phyloP scores from a whole-genome alignment of 2,113 vertebrate species.

The Sialia sialis region DNA sequence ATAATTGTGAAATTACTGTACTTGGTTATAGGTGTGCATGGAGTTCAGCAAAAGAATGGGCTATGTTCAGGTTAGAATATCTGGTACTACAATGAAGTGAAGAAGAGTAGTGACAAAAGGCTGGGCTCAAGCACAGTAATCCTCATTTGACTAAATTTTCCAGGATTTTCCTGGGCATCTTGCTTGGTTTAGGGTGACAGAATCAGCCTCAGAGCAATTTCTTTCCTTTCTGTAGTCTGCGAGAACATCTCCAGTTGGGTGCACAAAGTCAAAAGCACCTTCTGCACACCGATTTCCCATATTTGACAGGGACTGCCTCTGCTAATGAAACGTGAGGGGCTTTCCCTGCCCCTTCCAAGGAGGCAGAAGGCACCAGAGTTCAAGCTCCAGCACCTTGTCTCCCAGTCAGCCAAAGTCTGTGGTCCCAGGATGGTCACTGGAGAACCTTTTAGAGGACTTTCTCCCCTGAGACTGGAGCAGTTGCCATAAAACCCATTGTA shows the following conservation, averaged over 20 bases:
- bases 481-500: not conserved
- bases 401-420: not conserved
- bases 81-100: not conserved
- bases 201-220: not conserved
- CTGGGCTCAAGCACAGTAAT: not conserved
- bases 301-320: not conserved
- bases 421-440: not conserved
- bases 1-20: too few relatives aligned
- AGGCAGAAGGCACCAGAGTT: not conserved
- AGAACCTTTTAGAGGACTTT: not conserved
- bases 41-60: not conserved
- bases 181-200: not conserved
- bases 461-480: not conserved
- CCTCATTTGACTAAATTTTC: not conserved
- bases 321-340: fast-evolving
- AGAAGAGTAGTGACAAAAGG: not conserved
- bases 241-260: not conserved
- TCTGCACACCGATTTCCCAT: not conserved
- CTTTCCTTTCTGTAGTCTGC: not conserved
- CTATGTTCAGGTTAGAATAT: not conserved
- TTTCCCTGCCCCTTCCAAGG: not conserved
- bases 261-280: not conserved
- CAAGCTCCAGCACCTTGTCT: not conserved
- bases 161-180: not conserved
- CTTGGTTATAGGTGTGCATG: not conserved